Base-by-base conservation (phyloP, 2,113 vertebrate species). In the Coptodon rendalli region DNA sequence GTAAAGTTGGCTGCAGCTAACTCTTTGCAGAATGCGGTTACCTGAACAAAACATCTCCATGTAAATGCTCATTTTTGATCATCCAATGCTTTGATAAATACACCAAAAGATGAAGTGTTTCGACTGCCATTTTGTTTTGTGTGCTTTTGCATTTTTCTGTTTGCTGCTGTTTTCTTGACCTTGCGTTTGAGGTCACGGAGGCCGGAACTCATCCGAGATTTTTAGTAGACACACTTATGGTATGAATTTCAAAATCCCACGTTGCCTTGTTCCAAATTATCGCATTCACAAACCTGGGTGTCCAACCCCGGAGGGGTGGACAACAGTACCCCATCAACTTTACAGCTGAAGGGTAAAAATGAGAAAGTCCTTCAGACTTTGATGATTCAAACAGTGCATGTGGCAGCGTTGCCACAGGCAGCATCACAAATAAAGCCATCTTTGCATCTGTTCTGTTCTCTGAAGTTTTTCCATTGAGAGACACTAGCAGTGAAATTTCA, bases 371-470 rank as follows among this genome's bases (percentile, higher is more conserved):
- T 87, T 78, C 54, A 82, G 80, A 90, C 68, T 57, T 63, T 78
- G n/a, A 29, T 8, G 10, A 40, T 81, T 50, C 57, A 87, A 40
- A 85, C 56, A 16, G 17, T 10, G 36, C 86, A 83, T 4, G 56
- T 36, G 66, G 81, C 79, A 13, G 34, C 3, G 17, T 80, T 71
- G 84, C 89, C 89, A 83, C 38, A 53, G 81, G 73, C 89, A 45
- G 45, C 86, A 36, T 88, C 66, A 71, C 84, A 89, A 85, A 84
- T 83, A 73, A 85, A 93, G 53, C 9, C 81, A 24, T 89, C 84
- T 48, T 57, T 89, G 85, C 85, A 81, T 91, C 82, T 90, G 86
- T 34, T 81, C 83, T 85, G 50, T 59, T 68, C 59, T 80, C 81
- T 88, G 86, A 88, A 89, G 83, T 88, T 29, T 82, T 82, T 83